Evolutionary conservation across 92 coral and sea anemone genomes (phyloP).

Genomic region (Zoanthus solanderi): DNA sequence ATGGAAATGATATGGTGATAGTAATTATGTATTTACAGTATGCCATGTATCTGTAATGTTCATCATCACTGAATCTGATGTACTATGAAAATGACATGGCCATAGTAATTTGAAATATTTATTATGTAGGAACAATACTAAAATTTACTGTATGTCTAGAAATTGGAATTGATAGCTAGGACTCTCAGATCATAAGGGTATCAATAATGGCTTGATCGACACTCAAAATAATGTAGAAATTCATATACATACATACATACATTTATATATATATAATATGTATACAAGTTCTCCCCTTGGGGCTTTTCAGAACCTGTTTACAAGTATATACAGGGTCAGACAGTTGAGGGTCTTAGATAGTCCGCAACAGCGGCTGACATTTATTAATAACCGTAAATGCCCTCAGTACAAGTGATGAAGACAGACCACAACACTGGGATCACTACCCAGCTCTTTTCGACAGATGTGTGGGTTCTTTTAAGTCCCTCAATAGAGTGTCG

Average conservation of each 20-base stretch:
- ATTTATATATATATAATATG: no score
- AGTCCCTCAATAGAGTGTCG: no score
- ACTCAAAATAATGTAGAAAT: background rate
- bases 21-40: background rate
- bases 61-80: slow-evolving; percentile 22
- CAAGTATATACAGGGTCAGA: no score
- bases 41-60: slow-evolving; percentile 6
- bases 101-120: slow-evolving; percentile 14
- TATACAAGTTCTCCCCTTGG: no score
- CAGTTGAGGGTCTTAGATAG: no score
- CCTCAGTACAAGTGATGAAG: no score
- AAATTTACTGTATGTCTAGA: slow-evolving; percentile 4
- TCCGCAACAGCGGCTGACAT: no score
- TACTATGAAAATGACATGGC: slow-evolving; percentile 21
- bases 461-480: no score
- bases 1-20: slow-evolving; percentile 5
- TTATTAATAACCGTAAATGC: no score
- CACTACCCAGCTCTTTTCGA: no score
- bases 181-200: slow-evolving; percentile 7
- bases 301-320: no score
- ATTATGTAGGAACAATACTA: slow-evolving; percentile 15
- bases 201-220: slow-evolving; percentile 12
- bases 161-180: slow-evolving; percentile 17
- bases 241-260: background rate
- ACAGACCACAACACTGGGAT: no score